Base-by-base conservation (phyloP, 2,888 invertebrate species). In the Clistopyga incitator region DNA sequence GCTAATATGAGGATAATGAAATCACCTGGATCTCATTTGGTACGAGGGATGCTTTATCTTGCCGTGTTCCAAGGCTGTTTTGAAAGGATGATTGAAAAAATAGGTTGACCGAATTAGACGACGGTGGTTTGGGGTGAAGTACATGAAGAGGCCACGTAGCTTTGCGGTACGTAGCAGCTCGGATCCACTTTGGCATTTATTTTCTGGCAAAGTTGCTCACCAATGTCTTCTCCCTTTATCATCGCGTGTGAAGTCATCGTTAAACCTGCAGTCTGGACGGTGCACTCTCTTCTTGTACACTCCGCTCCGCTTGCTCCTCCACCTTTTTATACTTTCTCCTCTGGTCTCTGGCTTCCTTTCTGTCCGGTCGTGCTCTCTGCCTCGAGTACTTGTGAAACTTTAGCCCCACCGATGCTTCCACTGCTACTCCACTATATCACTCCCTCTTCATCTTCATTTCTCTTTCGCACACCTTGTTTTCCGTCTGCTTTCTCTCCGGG, bases 171-270 rank as follows among this genome's bases (percentile, higher is more conserved):
- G 64, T 75, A 34, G 52, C 18, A 34, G 52, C 18, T 25, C 47
- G 61, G 20, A 71, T 72, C 68, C 50, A 61, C 67, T 67, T 77
- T 42, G 52, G 65, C 56, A 74, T 82, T 61, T 72, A 83, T 82
- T 81, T 79, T 81, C 52, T 50, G 56, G 68, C 50, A 20, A 59
- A 67, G 56, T 71, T 74, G 61, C 79, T 42, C 56, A 47, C 20
- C 50, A 52, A 72, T 52, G 54, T 54, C 47, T 45, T 72, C 67
- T 47, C 59, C 15, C 50, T 75, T 82, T 59, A 72, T 71, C 75
- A 78, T 85, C 74, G 84, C 84, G 84, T 85, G 84, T 65, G 50
- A 74, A 68, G 42, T 80, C 67, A 52, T 85, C 84, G 65, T 85
- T 82, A 82, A 79, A 72, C 67, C 70, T 65, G 23, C 61, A 70